These are phyloP conservation scores for Aptenodytes forsteri DNA, from an alignment of 2,113 vertebrate genomes.

Conservation along the genomic window DNA sequence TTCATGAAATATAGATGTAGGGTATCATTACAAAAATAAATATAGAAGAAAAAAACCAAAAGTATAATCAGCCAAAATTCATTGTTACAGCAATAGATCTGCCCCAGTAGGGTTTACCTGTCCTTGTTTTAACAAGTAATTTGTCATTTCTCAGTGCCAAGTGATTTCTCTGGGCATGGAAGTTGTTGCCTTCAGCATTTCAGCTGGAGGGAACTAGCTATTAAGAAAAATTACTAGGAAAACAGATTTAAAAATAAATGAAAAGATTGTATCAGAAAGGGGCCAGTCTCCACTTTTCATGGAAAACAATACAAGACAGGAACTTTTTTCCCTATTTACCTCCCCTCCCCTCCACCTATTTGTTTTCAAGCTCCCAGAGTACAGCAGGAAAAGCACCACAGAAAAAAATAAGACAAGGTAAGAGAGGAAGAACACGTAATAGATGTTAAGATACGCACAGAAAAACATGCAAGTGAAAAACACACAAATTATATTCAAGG, in stretches of 20 bases:
- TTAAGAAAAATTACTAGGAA: not conserved
- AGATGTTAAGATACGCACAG: slow-evolving; percentile 10
- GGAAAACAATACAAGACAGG: not conserved
- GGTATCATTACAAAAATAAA: not conserved
- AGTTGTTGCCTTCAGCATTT: not conserved
- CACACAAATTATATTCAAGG: not conserved
- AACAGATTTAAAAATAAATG: not conserved
- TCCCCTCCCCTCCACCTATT: not conserved
- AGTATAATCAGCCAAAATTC: not conserved
- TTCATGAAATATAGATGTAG: not conserved
- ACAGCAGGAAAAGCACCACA: not conserved
- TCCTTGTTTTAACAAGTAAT: not conserved
- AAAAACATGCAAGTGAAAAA: not conserved
- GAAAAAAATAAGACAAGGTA: not conserved
- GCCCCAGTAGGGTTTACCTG: not conserved
- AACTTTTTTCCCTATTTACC: not conserved
- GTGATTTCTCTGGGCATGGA: not conserved
- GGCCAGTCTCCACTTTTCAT: not conserved
- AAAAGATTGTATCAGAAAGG: not conserved
- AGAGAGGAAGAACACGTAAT: not conserved
- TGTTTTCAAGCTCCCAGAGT: not conserved
- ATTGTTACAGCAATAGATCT: not conserved
- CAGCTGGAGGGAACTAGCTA: not conserved
- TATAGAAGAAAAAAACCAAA: not conserved
- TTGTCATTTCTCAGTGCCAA: not conserved